These are phyloP conservation scores for Tichodroma muraria DNA, from an alignment of 2,113 vertebrate genomes.

Conservation along the genomic window DNA sequence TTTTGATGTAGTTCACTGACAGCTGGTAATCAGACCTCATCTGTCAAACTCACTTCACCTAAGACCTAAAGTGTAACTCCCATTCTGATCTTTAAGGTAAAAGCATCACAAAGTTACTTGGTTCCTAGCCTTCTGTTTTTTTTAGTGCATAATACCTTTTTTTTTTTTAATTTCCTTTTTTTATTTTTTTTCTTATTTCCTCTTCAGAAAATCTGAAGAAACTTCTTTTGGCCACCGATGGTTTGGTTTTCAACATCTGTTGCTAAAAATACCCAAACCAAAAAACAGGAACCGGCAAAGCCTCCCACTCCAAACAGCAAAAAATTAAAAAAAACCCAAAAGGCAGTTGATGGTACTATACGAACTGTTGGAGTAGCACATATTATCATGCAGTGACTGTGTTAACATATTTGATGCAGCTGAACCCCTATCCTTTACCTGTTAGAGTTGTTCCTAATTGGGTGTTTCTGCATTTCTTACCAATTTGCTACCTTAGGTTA, in stretches of 20 bases:
- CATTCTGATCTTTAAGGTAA: slow-evolving; percentile 49
- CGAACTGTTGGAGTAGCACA: not conserved
- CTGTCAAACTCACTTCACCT: slow-evolving; percentile 63
- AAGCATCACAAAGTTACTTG: slow-evolving; percentile 9
- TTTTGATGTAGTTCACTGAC: slow-evolving; percentile 61
- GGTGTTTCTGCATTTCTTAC: not conserved
- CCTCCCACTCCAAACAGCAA: not conserved
- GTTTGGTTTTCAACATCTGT: not conserved
- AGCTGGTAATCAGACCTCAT: slow-evolving; percentile 60
- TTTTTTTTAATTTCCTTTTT: not conserved
- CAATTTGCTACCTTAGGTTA: not conserved
- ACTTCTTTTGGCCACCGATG: not conserved
- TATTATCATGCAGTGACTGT: not conserved
- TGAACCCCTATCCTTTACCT: not conserved
- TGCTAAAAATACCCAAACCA: not conserved
- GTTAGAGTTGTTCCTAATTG: not conserved
- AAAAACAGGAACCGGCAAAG: not conserved
- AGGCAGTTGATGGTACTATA: rapidly evolving
- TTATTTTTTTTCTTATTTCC: not conserved
- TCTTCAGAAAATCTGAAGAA: not conserved
- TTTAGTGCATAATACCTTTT: not conserved
- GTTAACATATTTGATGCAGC: not conserved
- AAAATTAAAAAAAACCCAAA: not conserved
- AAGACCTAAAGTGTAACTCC: slow-evolving; percentile 37
- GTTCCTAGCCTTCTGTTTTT: slow-evolving; percentile 48